A percentile compares a stretch with the other conserved stretches of the same genome.
Conservation (phyloP, 1,140 invertebrate genomes). For the Galleria mellonella region DNA sequence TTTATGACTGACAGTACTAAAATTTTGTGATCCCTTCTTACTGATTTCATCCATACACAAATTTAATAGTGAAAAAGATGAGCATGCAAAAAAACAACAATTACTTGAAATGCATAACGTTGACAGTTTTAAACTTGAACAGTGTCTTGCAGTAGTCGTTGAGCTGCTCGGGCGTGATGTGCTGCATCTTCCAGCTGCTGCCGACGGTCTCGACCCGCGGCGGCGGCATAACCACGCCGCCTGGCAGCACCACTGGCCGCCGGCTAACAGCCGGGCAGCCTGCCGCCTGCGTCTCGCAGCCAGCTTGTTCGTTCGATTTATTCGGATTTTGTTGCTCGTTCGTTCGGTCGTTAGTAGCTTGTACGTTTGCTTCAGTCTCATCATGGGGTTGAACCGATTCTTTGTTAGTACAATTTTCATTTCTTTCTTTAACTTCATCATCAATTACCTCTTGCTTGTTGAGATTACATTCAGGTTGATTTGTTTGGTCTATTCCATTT, state of each 20-base stretch:
- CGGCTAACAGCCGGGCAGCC: no score
- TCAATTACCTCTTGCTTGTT: neutral
- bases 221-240: constrained; percentile 75
- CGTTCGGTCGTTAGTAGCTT: no score
- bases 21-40: no score
- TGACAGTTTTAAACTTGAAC: constrained; percentile 92
- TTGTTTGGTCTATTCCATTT: neutral
- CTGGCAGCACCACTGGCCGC: constrained; percentile 42
- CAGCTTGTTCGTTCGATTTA: constrained; percentile 3
- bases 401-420: neutral
- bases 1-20: no score
- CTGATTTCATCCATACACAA: no score
- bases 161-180: constrained; percentile 84
- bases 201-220: constrained; percentile 88
- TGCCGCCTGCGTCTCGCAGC: no score
- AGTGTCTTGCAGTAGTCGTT: constrained; percentile 89
- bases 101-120: constrained; percentile 91
- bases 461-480: neutral
- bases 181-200: constrained; percentile 88
- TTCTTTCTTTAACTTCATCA: no score
- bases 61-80: no score
- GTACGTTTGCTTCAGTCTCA: neutral
- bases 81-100: no score
- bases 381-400: neutral
- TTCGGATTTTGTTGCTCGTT: no score